phyloP scores from a whole-genome alignment of 64 coral and sea anemone species.

The Pocillopora damicornis region DNA sequence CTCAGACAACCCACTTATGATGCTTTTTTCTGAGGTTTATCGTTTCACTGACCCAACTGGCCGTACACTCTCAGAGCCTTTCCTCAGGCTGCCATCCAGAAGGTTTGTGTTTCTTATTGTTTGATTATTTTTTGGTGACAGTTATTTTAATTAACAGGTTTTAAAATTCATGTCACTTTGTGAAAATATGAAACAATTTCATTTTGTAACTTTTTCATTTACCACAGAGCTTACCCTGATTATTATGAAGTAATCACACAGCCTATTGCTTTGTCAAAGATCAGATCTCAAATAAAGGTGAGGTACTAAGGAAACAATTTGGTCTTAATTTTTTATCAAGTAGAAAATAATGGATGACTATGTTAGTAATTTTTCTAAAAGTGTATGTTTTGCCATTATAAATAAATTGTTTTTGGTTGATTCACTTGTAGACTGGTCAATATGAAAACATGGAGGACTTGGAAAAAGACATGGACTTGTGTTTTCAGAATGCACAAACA shows the following conservation, averaged over 20 bases:
- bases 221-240: conserved; percentile 91
- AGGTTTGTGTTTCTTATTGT: conserved; percentile 46
- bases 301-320: neutral
- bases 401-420: neutral
- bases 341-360: too few species aligned
- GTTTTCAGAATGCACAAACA: conserved; percentile 89
- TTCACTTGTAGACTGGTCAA: conserved; percentile 50
- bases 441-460: conserved; percentile 89
- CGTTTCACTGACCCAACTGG: conserved; percentile 79
- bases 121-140: neutral
- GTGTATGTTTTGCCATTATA: too few species aligned
- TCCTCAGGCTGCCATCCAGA: conserved; percentile 87
- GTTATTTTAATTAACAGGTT: neutral
- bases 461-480: conserved; percentile 77
- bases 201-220: neutral
- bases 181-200: neutral
- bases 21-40: conserved; percentile 83
- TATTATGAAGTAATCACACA: conserved; percentile 97
- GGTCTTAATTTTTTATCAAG: too few species aligned
- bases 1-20: conserved; percentile 88
- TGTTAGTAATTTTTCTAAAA: too few species aligned
- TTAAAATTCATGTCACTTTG: neutral
- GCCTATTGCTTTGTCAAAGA: conserved; percentile 93
- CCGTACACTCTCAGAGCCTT: conserved; percentile 78
- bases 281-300: conserved; percentile 96